Conservation (phyloP, 2,797 vertebrate species). For the Buphagus erythrorhynchus region DNA sequence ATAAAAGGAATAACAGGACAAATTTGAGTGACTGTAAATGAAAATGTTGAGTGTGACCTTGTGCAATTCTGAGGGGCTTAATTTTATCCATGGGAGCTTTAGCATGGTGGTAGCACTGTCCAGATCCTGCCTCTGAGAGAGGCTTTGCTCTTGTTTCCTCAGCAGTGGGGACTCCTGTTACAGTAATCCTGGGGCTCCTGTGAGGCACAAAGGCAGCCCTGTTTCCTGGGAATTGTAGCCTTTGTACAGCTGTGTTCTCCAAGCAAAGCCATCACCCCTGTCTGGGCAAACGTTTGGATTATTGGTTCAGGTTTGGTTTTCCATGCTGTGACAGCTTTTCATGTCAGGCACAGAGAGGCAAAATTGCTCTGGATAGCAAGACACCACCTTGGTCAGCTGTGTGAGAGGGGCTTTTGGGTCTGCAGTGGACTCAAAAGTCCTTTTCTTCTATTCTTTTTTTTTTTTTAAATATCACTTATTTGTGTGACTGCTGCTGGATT, state of each 20-base stretch:
- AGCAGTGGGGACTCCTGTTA: neutral
- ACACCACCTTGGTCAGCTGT: neutral
- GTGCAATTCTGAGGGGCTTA: neutral
- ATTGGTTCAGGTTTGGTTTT: neutral
- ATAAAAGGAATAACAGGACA: neutral
- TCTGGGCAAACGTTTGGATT: neutral
- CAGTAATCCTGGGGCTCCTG: neutral
- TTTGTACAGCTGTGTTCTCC: neutral
- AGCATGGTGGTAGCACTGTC: neutral
- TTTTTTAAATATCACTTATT: neutral
- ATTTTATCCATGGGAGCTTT: neutral
- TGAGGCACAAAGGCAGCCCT: neutral
- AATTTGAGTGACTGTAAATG: neutral
- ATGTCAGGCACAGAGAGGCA: neutral
- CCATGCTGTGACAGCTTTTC: neutral
- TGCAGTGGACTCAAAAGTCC: neutral
- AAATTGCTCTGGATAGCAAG: neutral
- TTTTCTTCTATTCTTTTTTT: neutral
- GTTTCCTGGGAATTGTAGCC: neutral
- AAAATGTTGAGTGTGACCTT: neutral
- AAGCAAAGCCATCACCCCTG: neutral
- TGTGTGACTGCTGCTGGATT: neutral
- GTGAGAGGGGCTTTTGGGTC: neutral
- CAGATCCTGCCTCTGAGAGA: neutral
- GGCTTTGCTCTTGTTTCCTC: constrained; percentile 1